Percentiles rank a stretch among this genome's conserved stretches.
These are phyloP conservation scores for Dexiosoma caninum DNA, from an alignment of 2,888 invertebrate genomes.

Conservation along the genomic window DNA sequence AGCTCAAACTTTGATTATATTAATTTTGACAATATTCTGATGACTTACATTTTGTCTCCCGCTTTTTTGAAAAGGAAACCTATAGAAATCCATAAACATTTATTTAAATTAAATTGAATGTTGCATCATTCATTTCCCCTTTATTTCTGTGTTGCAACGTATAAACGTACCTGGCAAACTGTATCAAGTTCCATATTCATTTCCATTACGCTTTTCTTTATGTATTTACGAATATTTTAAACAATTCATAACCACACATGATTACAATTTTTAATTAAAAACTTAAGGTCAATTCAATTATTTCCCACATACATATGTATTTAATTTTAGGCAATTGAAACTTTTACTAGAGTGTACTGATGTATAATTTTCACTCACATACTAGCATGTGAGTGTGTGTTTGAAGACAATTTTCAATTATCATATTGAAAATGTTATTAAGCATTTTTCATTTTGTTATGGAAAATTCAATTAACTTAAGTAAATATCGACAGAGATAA, in stretches of 20 bases:
- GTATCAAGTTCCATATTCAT: neutral
- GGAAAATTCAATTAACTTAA: constrained; percentile 67
- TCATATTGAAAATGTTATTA: constrained; percentile 55
- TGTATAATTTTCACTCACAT: too few species aligned
- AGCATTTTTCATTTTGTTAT: constrained; percentile 63
- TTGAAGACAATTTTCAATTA: constrained; percentile 45
- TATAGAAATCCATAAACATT: too few species aligned
- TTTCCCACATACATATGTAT: constrained; percentile 18
- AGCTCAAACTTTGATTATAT: too few species aligned
- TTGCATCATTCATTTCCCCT: too few species aligned
- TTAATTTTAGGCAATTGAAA: constrained; percentile 35
- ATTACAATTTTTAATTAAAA: constrained; percentile 37
- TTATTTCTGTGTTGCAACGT: too few species aligned
- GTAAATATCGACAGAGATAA: constrained; percentile 66
- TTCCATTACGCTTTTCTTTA: neutral
- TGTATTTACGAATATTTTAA: constrained; percentile 15
- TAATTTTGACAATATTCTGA: too few species aligned
- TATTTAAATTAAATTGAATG: too few species aligned
- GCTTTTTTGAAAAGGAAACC: too few species aligned
- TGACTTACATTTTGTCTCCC: too few species aligned
- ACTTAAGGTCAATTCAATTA: constrained; percentile 34
- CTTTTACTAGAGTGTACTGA: neutral
- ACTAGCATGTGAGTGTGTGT: neutral
- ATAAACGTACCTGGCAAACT: too few species aligned
- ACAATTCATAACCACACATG: constrained; percentile 2